Percentiles rank a stretch among this genome's conserved stretches.
These are phyloP conservation scores for Epiblema foenella DNA, from an alignment of 2,888 invertebrate species.

Conservation along the genomic window DNA sequence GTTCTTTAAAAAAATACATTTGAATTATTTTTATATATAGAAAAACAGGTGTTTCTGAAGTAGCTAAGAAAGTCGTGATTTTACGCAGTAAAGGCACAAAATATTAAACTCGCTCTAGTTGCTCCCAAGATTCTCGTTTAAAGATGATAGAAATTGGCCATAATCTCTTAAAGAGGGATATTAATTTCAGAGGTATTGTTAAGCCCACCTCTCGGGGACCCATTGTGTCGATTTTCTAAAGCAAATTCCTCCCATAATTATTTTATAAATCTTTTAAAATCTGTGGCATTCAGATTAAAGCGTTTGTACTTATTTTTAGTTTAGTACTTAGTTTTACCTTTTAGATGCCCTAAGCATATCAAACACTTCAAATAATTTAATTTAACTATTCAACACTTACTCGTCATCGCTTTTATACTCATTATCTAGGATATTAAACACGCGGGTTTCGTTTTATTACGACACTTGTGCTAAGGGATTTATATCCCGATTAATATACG, in stretches of 20 bases:
- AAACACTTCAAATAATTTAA: background rate
- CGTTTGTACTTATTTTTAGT: background rate
- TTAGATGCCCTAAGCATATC: background rate
- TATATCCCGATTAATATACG: no score
- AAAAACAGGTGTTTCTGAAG: background rate
- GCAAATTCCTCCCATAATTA: constrained; percentile 35
- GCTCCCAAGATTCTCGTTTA: background rate
- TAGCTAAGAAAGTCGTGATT: background rate
- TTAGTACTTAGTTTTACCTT: no score
- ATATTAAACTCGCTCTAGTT: constrained; percentile 14
- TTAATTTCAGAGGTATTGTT: constrained; percentile 39
- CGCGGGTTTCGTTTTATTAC: no score
- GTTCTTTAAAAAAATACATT: no score
- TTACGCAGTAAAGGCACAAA: background rate
- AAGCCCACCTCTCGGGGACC: constrained; percentile 15
- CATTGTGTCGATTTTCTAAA: constrained; percentile 38
- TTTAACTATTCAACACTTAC: no score
- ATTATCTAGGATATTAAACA: no score
- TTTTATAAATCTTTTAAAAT: constrained; percentile 32
- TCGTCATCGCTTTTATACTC: no score
- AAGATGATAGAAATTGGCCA: constrained; percentile 47
- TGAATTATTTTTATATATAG: background rate
- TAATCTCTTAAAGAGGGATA: constrained; percentile 36
- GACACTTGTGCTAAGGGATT: no score
- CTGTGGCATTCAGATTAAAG: background rate